A percentile compares a stretch with the other conserved stretches of the same genome.
phyloP scores from a whole-genome alignment of 2,113 vertebrate species.

The Eublepharis macularius region DNA sequence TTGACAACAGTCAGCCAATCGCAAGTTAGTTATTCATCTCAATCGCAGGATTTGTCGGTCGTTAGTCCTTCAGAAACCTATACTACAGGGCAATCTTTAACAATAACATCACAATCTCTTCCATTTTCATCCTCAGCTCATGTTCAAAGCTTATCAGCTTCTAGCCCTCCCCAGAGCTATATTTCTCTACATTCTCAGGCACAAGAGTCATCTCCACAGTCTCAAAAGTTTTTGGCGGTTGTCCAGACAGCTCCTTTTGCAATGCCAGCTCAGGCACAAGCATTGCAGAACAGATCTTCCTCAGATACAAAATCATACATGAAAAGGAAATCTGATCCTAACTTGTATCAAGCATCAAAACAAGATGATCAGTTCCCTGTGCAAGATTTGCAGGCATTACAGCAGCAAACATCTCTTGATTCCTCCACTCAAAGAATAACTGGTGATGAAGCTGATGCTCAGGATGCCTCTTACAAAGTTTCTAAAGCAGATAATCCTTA shows the following conservation, averaged over 20 bases:
- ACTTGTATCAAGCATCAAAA: constrained; percentile 78
- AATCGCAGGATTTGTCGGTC: constrained; percentile 86
- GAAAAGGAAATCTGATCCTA: constrained; percentile 88
- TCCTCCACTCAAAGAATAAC: constrained; percentile 79
- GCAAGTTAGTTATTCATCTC: constrained; percentile 88
- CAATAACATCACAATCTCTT: constrained; percentile 80
- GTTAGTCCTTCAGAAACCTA: constrained; percentile 90
- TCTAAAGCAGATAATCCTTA: constrained; percentile 92
- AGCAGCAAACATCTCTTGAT: constrained; percentile 82
- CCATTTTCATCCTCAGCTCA: constrained; percentile 83
- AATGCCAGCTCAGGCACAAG: constrained; percentile 80
- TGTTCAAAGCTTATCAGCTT: constrained; percentile 80
- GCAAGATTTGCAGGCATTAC: constrained; percentile 87
- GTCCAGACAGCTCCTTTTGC: constrained; percentile 83
- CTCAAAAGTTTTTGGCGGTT: constrained; percentile 87
- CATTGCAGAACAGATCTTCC: constrained; percentile 85
- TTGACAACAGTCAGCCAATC: constrained; percentile 85
- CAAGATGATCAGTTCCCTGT: constrained; percentile 85
- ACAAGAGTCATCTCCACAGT: constrained; percentile 81
- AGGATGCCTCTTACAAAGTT: constrained; percentile 85
- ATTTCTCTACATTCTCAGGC: constrained; percentile 84
- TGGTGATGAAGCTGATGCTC: constrained; percentile 76
- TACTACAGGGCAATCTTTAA: constrained; percentile 85
- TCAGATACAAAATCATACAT: constrained; percentile 83
- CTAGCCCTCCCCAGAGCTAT: constrained; percentile 85